These are phyloP conservation scores for Emydoidea blandingii DNA, from an alignment of 2,797 vertebrate genomes.

Conservation along the genomic window DNA sequence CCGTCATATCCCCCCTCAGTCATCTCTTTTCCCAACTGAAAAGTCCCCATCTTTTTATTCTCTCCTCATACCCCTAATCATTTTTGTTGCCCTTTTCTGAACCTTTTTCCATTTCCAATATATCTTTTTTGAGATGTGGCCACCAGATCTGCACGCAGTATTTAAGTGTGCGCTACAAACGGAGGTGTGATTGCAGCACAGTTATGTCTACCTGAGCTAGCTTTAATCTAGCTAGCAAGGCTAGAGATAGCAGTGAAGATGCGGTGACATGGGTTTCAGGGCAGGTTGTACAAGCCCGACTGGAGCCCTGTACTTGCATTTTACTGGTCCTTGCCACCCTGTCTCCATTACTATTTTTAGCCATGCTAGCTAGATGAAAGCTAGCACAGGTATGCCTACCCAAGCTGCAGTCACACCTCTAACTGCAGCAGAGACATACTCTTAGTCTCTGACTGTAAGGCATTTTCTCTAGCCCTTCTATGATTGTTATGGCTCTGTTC, in stretches of 20 bases:
- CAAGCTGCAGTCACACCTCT: background rate
- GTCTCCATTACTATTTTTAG: background rate
- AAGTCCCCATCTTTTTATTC: too few species aligned
- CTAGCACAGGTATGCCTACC: background rate
- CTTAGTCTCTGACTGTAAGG: background rate
- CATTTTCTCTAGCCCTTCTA: constrained; percentile 31
- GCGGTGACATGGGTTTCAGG: background rate
- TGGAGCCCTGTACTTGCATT: background rate
- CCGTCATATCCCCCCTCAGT: too few species aligned
- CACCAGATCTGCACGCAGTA: too few species aligned
- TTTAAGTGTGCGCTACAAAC: background rate
- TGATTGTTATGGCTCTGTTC: constrained; percentile 66
- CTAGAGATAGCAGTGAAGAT: background rate
- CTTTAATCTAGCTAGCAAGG: background rate
- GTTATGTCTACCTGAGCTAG: background rate
- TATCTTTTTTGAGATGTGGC: too few species aligned
- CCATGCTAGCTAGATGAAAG: background rate
- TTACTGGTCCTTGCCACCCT: background rate
- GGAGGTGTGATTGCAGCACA: background rate
- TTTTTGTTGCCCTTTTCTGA: too few species aligned
- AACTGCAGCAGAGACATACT: background rate
- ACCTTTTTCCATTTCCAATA: too few species aligned
- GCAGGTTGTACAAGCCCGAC: background rate
- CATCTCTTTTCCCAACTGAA: too few species aligned
- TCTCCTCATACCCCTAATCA: too few species aligned